Evolutionary conservation across 2,888 invertebrate species (phyloP), one percentile per base, ranked within the genome.

Genomic region (Trachelus troglodyta): DNA sequence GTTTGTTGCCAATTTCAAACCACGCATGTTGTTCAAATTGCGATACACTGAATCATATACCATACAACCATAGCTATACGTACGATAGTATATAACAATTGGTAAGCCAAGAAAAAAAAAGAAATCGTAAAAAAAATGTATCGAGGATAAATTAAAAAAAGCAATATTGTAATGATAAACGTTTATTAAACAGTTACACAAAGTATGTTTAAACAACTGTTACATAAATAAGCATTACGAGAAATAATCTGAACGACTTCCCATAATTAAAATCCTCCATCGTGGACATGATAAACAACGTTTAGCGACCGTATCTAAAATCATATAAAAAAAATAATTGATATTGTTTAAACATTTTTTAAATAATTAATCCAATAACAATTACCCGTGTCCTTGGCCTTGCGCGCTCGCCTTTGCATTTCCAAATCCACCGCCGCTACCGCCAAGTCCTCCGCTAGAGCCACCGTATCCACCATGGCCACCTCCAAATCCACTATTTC

Each of bases 371-470:
- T 23, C 9, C 23, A 56, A 56, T 56, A 56, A 56, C 4, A 56
- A 23, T 56, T 56, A 56, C 56, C 56, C 56, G 56, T 56, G 23
- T 56, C 56, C 56, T 23, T 56, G 56, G 2, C 56, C 56, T 9
- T 56, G 56, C 31, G 33, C 76, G 12, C 0, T 56, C 9, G 56
- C 56, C 9, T 56, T 56, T 40, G 82, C 77, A 12, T 84, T 82
- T 30, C 56, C 75, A 23, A 85, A 76, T 12, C 82, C 80, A 23
- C 80, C 86, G 76, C 87, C 87, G 76, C 85, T 83, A 11, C 83
- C 82, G 33, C 87, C 85, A 11, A 0, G 91, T 88, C 68, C 90
- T 89, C 1, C 92, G 89, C 4, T 89, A 87, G 85, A 82, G 4
- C 82, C 79, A 4, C 82, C 80, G 3, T 79, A 77, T 30, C 85